These are phyloP conservation scores for Limnephilus rhombicus DNA, from an alignment of 2,888 invertebrate species.

Conservation along the genomic window DNA sequence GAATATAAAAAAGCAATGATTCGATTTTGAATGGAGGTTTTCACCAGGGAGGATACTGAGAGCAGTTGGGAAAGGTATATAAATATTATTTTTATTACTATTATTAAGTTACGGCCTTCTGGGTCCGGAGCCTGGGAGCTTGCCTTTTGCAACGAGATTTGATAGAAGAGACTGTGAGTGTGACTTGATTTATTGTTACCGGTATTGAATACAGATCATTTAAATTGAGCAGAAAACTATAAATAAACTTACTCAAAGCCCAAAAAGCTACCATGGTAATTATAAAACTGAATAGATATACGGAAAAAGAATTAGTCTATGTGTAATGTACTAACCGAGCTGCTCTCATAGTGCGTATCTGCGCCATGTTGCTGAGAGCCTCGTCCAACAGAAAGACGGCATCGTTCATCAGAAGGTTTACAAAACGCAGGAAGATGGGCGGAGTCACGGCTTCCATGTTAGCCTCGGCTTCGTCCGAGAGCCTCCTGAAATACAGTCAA, in stretches of 20 bases:
- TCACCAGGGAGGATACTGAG: no score
- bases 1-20: no score
- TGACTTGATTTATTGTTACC: background rate
- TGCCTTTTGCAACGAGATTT: no score
- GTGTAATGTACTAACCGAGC: slow-evolving; percentile 78
- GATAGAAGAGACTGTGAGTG: background rate
- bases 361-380: slow-evolving; percentile 92
- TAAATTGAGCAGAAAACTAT: background rate
- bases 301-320: background rate
- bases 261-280: background rate
- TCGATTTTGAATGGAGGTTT: no score
- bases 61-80: no score
- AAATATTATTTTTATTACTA: background rate
- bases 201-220: background rate
- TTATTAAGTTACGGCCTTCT: background rate
- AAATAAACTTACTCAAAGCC: background rate
- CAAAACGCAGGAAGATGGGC: slow-evolving; percentile 94
- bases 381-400: slow-evolving; percentile 97
- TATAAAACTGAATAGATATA: background rate
- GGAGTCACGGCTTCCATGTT: slow-evolving; percentile 95
- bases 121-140: background rate
- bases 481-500: slow-evolving; percentile 74
- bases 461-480: slow-evolving; percentile 88
- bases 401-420: slow-evolving; percentile 98
- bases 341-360: slow-evolving; percentile 89